These are phyloP conservation scores for Galendromus occidentalis DNA, from an alignment of 1,140 invertebrate species.

Conservation along the genomic window DNA sequence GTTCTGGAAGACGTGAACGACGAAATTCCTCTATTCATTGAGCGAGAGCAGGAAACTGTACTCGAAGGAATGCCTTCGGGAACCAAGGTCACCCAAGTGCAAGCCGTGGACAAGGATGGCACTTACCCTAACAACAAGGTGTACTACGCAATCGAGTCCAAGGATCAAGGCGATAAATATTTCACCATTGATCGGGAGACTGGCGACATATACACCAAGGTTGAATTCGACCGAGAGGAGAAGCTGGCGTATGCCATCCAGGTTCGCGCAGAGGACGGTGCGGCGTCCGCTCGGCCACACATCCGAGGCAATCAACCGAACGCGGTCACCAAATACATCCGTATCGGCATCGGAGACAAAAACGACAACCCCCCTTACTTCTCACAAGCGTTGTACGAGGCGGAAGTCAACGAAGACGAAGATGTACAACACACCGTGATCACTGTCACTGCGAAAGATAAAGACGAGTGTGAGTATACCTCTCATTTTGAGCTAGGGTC, in stretches of 20 bases:
- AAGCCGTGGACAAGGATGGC: conserved; percentile 87
- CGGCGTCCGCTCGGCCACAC: conserved; percentile 72
- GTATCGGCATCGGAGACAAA: conserved; percentile 47
- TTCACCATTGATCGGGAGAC: conserved; percentile 83
- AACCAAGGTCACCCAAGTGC: conserved; percentile 83
- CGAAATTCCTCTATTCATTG: conserved; percentile 82
- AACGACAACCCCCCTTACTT: conserved; percentile 96
- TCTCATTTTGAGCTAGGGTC: too few species aligned
- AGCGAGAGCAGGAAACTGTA: conserved; percentile 79
- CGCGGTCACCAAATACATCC: conserved; percentile 34
- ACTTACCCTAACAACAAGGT: conserved; percentile 82
- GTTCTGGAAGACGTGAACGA: conserved; percentile 88
- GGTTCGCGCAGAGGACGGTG: conserved; percentile 76
- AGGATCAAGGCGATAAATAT: conserved; percentile 73
- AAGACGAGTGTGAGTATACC: conserved; percentile 82
- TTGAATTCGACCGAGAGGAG: conserved; percentile 71
- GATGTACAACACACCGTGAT: conserved; percentile 89
- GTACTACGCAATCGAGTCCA: conserved; percentile 68
- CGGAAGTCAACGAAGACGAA: conserved; percentile 91
- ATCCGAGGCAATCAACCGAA: conserved; percentile 22
- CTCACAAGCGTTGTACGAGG: conserved; percentile 82
- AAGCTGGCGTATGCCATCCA: conserved; percentile 85
- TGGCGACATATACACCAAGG: conserved; percentile 78
- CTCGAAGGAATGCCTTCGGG: conserved; percentile 78
- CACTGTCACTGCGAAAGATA: conserved; percentile 90